phyloP scores from a whole-genome alignment of 2,888 invertebrate species.

The Vesta saturnalis region DNA sequence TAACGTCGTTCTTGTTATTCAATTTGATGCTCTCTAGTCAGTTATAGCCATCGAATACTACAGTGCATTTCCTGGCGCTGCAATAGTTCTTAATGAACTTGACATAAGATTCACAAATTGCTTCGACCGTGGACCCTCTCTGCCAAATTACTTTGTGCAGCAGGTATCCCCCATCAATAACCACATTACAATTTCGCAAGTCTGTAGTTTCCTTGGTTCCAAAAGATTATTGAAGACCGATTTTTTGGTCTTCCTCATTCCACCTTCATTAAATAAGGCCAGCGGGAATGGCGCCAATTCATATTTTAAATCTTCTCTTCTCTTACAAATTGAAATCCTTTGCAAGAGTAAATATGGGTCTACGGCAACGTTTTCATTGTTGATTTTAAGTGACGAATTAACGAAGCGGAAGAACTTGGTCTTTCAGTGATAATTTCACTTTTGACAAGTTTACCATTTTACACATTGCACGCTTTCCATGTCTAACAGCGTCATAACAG shows the following conservation, averaged over 20 bases:
- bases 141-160: slow-evolving; percentile 14
- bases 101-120: too few species aligned
- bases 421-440: too few species aligned
- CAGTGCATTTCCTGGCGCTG: too few species aligned
- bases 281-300: slow-evolving; percentile 41
- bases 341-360: slow-evolving; percentile 38
- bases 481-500: too few species aligned
- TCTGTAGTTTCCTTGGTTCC: not conserved
- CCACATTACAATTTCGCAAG: not conserved
- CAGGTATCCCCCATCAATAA: slow-evolving; percentile 18
- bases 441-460: too few species aligned
- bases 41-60: too few species aligned
- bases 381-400: too few species aligned
- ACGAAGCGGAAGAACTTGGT: too few species aligned
- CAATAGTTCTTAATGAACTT: too few species aligned
- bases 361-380: slow-evolving; percentile 28
- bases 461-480: too few species aligned
- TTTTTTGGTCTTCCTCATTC: not conserved
- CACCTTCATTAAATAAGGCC: slow-evolving; percentile 19
- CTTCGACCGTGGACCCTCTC: not conserved
- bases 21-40: too few species aligned
- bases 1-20: too few species aligned
- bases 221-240: not conserved
- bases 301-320: slow-evolving; percentile 34
- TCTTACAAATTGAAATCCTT: slow-evolving; percentile 14